Conservation (phyloP, 2,797 vertebrate species). For the Babyrousa celebensis region DNA sequence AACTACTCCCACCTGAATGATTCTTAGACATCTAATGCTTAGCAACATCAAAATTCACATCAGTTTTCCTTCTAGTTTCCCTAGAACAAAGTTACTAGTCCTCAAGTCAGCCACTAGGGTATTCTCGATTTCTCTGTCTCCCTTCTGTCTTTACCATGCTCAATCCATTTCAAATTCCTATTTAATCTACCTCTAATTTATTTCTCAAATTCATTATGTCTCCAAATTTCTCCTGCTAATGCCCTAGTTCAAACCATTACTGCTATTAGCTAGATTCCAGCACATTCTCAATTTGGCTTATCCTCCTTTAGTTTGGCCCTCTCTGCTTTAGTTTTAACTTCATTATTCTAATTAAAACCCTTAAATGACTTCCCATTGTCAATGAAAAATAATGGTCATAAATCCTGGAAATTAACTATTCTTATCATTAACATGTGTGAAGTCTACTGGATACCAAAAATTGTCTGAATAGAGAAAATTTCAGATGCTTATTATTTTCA, state of each 20-base stretch:
- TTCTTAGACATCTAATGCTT: background rate
- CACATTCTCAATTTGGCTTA: background rate
- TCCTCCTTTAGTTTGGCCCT: background rate
- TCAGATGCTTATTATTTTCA: background rate
- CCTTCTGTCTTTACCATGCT: background rate
- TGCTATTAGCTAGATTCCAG: background rate
- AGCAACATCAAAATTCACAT: background rate
- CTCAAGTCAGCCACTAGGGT: background rate
- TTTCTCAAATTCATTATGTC: background rate
- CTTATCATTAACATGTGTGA: background rate
- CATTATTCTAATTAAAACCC: background rate
- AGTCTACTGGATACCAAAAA: background rate
- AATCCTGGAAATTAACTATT: background rate
- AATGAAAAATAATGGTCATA: background rate
- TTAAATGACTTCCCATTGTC: background rate
- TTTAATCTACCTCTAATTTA: background rate
- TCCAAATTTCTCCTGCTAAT: background rate
- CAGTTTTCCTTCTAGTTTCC: background rate
- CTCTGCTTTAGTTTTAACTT: background rate
- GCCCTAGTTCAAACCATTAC: background rate
- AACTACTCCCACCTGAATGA: background rate
- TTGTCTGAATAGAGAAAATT: background rate
- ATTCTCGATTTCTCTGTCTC: background rate
- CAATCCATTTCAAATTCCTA: constrained; percentile 14
- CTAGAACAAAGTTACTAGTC: background rate